phyloP scores from a whole-genome alignment of 2,113 vertebrate genomes.

The Heloderma charlesbogerti region DNA sequence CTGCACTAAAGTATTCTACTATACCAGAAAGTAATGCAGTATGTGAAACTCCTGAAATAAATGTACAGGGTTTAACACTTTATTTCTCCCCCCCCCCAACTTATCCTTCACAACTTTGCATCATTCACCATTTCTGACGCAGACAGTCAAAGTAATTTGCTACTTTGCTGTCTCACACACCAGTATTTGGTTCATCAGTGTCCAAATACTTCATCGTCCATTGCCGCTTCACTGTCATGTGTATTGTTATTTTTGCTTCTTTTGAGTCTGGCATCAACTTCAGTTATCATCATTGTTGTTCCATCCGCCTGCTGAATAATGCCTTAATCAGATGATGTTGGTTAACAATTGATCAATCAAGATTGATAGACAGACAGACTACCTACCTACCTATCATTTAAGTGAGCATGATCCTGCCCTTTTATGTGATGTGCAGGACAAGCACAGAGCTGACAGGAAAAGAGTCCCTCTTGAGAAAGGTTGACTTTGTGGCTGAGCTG shows the following conservation, averaged over 20 bases:
- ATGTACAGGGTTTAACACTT: neutral
- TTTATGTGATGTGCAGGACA: neutral
- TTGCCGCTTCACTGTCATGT: neutral
- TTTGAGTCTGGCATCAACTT: neutral
- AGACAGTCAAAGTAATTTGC: constrained; percentile 10
- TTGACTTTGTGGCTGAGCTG: neutral
- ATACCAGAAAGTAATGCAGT: neutral
- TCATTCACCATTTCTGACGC: neutral
- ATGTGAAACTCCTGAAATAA: neutral
- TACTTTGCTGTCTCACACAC: constrained; percentile 9
- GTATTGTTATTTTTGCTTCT: neutral
- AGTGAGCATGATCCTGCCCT: neutral
- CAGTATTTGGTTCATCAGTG: neutral
- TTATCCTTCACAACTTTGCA: neutral
- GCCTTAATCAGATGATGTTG: neutral
- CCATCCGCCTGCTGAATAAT: neutral
- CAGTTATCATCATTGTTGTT: neutral
- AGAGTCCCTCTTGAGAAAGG: no score
- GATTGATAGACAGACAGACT: no score
- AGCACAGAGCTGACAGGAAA: neutral
- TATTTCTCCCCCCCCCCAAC: neutral
- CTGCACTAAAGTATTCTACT: neutral
- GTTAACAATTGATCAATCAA: neutral
- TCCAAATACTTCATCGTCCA: neutral
- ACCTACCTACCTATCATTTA: no score